Evolutionary conservation across 2,888 invertebrate species (phyloP).

Genomic region (Tetropium fuscum): DNA sequence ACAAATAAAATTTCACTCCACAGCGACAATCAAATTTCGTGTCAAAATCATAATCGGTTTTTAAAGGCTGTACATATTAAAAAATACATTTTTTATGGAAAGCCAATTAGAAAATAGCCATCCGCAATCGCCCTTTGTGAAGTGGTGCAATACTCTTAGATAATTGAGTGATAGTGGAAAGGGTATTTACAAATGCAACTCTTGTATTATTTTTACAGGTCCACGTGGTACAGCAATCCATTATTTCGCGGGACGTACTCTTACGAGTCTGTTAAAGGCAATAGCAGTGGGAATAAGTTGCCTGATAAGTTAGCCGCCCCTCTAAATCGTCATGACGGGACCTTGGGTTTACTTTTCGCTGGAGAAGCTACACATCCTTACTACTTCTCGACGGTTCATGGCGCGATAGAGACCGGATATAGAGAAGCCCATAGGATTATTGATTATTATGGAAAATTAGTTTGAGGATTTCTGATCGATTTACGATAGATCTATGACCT

Average conservation of each 20-base stretch:
- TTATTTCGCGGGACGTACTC: conserved; percentile 51
- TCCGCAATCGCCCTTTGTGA: no score
- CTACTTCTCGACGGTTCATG: conserved; percentile 66
- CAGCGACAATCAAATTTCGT: no score
- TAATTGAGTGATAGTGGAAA: neutral
- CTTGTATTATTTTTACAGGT: conserved; percentile 39
- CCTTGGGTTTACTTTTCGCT: conserved; percentile 62
- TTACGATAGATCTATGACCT: no score
- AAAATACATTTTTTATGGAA: no score
- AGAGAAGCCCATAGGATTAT: conserved; percentile 65
- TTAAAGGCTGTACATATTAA: no score
- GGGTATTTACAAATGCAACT: no score
- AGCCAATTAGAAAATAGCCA: no score
- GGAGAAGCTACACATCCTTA: conserved; percentile 67
- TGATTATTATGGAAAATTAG: no score
- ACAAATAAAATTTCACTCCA: no score
- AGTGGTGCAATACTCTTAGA: no score
- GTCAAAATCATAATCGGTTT: no score
- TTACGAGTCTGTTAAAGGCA: conserved; percentile 44
- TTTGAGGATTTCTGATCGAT: no score
- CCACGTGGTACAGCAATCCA: conserved; percentile 47
- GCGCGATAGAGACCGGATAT: conserved; percentile 65
- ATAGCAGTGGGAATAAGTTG: conserved; percentile 11
- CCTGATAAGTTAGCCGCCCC: conserved; percentile 30
- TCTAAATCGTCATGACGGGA: conserved; percentile 11